Evolutionary conservation across 2,113 vertebrate species (phyloP), one percentile per base, ranked within the genome.

Genomic region (Struthidea cinerea): DNA sequence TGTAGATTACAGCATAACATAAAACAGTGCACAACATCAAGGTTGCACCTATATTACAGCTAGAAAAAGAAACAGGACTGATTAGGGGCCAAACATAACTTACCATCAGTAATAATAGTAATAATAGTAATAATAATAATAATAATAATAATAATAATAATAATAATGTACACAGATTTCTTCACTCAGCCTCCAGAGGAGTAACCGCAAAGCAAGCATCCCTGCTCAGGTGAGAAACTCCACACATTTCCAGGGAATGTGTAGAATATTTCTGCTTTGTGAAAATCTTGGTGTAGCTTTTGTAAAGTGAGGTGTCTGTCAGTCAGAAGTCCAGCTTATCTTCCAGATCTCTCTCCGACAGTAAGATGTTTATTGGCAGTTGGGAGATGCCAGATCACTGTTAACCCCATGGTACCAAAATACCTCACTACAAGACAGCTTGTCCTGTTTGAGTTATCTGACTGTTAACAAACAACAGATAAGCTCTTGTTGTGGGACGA

Each of bases 131-230:
- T 23, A 49, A 7, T 23, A 24, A 23, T 26, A 49, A 26, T 26
- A 49, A 23, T 24, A 13, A 23, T 13, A 23, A 22, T 22, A 46
- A 11, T 46, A 22, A 22, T 47, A 46, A 46, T 47, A 47, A 4
- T 21, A 46, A 42, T 44, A 7, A 32, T 27, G 10, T 32, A 44
- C 53, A 59, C 33, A 77, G 63, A 77, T 53, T 69, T 10, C 55
- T 69, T 46, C 15, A 57, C 35, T 16, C 50, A 65, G 6, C 30
- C 33, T 37, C 33, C 27, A 53, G 33, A 68, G 53, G 13, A 59
- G 9, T 33, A 68, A 27, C 37, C 0, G 2, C 3, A 1, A 59
- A 76, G 46, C 3, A 1, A 8, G 27, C 0, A 0, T 33, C 18
- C 26, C 33, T 44, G 18, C 4, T 53, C 39, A 23, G 33, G 37